Base-by-base conservation (phyloP, 2,113 vertebrate genomes). In the Fregata magnificens region DNA sequence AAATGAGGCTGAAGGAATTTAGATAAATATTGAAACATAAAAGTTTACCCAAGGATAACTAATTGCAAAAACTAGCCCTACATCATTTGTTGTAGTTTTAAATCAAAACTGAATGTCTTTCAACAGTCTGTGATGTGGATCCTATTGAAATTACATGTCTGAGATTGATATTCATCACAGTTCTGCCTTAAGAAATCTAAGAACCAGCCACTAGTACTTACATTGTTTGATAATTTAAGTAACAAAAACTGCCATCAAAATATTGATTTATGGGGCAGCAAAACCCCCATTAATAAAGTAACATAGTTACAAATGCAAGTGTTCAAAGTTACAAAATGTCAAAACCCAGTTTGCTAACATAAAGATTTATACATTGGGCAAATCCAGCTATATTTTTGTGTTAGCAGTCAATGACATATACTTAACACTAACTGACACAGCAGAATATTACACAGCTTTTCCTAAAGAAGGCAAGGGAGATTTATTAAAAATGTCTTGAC, bases 31-130 rank as follows among this genome's bases (percentile, higher is more conserved):
- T 56, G 67, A 72, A 80, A 80, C 10, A 77, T 65, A 38, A 72
- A 92, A 53, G 9, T 80, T 83, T 92, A 90, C 82, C 85, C 32
- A 88, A 86, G 52, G 16, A 58, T 56, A 88, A 90, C 86, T 83
- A 86, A 80, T 70, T 88, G 6, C 15, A 65, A 59, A 95, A 88
- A 26, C 10, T 20, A 72, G 6, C 21, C 44, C 24, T 67, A 49
- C 26, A 55, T 6, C 9, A 36, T 72, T 87, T 90, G n/a, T 71
- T 79, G 16, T 42, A 59, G 26, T 38, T 92, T 89, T 82, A 91
- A 84, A 91, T 91, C 32, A 91, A 80, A 61, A 59, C n/a, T 49
- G 29, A 86, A 73, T 44, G 36, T 32, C 53, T 93, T 87, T 91
- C 73, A 55, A 9, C 74, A 82, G 69, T 62, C 56, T 72, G 0